A percentile compares a stretch with the other conserved stretches of the same genome.
Conservation (phyloP, 2,797 vertebrate species). For the Sebastes umbrosus region DNA sequence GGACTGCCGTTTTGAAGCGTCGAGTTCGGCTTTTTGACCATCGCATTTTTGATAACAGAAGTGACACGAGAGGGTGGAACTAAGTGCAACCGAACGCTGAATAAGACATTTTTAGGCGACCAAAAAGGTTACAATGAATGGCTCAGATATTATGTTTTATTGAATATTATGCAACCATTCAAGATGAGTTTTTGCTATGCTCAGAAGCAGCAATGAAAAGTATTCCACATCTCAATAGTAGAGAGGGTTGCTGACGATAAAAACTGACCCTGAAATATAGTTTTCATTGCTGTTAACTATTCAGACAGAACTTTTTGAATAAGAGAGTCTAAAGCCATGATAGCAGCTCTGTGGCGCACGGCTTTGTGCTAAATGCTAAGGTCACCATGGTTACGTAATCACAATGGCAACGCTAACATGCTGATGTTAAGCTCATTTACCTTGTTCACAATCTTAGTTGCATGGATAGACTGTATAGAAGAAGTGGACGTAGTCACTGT, state of each 20-base stretch:
- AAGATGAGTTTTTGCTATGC: not conserved
- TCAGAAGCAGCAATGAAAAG: not conserved
- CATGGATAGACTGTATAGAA: too few relatives aligned
- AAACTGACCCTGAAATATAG: not conserved
- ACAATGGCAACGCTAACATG: not conserved
- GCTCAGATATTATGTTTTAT: not conserved
- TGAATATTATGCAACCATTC: not conserved
- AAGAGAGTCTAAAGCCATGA: not conserved
- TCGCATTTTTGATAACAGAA: too few relatives aligned
- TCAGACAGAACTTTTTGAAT: not conserved
- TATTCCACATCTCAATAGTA: not conserved
- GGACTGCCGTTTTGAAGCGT: too few relatives aligned
- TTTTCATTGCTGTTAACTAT: not conserved
- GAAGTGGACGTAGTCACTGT: too few relatives aligned
- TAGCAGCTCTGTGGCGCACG: too few relatives aligned
- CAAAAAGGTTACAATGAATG: not conserved
- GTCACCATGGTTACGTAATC: not conserved
- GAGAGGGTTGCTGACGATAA: not conserved
- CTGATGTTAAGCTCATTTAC: not conserved
- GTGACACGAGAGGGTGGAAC: too few relatives aligned
- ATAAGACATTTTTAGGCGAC: too few relatives aligned
- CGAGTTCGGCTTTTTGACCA: too few relatives aligned
- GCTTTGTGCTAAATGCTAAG: not conserved
- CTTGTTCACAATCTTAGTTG: too few relatives aligned
- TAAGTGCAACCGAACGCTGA: too few relatives aligned